Evolutionary conservation across 1,140 invertebrate genomes (phyloP).

Genomic region (Nymphalis io): DNA sequence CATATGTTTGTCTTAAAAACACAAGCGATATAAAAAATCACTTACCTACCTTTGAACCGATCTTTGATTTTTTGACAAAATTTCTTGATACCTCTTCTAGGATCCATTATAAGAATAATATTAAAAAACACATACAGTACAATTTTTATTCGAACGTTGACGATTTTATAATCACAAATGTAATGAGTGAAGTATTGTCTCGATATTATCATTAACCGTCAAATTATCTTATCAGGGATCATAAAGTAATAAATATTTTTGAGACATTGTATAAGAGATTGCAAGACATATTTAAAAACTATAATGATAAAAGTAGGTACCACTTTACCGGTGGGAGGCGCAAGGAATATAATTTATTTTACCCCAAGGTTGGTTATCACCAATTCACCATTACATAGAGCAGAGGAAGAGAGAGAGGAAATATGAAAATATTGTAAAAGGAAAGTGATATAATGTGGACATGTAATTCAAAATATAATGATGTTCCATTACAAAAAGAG

Average conservation of each 20-base stretch:
- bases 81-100: neutral
- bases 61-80: conserved; percentile 14
- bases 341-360: no score
- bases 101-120: neutral
- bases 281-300: no score
- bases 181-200: neutral
- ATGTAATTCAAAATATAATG: no score
- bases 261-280: neutral
- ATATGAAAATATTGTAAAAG: no score
- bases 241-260: neutral
- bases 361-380: no score
- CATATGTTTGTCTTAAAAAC: no score
- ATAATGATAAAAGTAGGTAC: no score
- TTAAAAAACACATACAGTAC: neutral
- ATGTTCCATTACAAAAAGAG: no score
- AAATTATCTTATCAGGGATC: neutral
- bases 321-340: no score
- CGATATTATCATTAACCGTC: neutral
- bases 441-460: no score
- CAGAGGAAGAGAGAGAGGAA: no score
- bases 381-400: no score
- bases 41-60: conserved; percentile 24
- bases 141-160: neutral
- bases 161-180: neutral
- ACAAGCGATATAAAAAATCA: conserved; percentile 4